Conservation (phyloP, 2,888 invertebrate species). For the Galeruca laticollis region DNA sequence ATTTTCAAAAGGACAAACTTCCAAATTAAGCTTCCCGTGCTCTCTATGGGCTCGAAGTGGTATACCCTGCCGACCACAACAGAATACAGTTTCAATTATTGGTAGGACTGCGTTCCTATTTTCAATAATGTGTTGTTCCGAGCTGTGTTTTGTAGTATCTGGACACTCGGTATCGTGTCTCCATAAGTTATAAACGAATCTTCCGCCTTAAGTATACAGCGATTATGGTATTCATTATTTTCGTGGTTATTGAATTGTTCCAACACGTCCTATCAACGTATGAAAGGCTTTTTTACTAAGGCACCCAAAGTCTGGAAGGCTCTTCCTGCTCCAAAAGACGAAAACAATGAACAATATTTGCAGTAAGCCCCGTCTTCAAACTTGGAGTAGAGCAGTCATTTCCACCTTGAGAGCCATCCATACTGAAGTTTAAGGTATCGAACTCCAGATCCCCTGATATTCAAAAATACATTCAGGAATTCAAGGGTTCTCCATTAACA, state of each 20-base stretch:
- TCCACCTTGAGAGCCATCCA: neutral
- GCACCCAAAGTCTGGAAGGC: neutral
- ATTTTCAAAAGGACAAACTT: neutral
- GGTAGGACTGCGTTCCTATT: neutral
- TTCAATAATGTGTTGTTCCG: neutral
- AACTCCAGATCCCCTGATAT: neutral
- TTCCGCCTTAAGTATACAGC: neutral
- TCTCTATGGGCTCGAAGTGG: neutral
- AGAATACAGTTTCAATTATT: neutral
- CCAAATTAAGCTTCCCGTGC: neutral
- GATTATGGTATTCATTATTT: neutral
- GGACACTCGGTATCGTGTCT: neutral
- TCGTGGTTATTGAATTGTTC: neutral
- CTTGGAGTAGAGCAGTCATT: neutral
- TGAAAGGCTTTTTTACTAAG: neutral
- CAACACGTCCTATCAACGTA: neutral
- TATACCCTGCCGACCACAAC: constrained; percentile 5
- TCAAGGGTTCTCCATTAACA: too few relatives aligned
- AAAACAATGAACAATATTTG: neutral
- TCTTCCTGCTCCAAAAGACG: neutral
- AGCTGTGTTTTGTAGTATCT: neutral
- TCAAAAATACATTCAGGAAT: neutral
- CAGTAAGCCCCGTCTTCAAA: neutral
- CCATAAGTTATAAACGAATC: too few relatives aligned
- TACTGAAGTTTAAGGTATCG: neutral